Evolutionary conservation across 2,113 vertebrate species (phyloP), one percentile per base, ranked within the genome.

Genomic region (Delphinapterus leucas): DNA sequence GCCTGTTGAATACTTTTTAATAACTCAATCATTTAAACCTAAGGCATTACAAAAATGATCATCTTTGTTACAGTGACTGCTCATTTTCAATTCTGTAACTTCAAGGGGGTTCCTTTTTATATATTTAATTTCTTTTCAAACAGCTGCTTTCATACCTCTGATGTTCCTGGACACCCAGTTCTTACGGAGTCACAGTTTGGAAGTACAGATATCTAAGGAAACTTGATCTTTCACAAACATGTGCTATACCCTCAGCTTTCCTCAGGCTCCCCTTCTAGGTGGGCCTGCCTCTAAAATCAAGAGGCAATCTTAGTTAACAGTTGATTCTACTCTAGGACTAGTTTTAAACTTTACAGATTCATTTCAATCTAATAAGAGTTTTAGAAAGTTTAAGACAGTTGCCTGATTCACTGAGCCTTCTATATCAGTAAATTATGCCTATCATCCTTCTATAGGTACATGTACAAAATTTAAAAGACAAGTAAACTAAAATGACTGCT

Each of bases 51-150:
- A 91, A 58, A 97, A 76, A 84, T 13, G 21, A 70, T 28, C 63
- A 60, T 85, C 60, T 89, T 53, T 88, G 70, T 80, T 83, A 63
- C 8, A 79, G 21, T 71, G 60, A 87, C 63, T 81, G 13, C 36
- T 83, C 44, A 76, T 93, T 85, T 61, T 44, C 70, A 96, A 79
- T 58, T 95, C 36, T 68, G 20, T 63, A 87, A 96, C 89, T 97
- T 96, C 76, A 87, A 55, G 28, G n/a, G 53, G 8, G 60, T 44
- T 93, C 38, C 13, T 89, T 85, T 83, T 26, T 31, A 91, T 44
- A 28, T n/a, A 90, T 47, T 82, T 96, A 33, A 38, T 28, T 85
- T 91, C n/a, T 89, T 95, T 82, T 55, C 25, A 71, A 89, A 82
- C 36, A 84, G 91, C 65, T 77, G 36, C 47, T 93, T 93, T 95